Conservation (phyloP, 2,113 vertebrate genomes). For the Vombatus ursinus region DNA sequence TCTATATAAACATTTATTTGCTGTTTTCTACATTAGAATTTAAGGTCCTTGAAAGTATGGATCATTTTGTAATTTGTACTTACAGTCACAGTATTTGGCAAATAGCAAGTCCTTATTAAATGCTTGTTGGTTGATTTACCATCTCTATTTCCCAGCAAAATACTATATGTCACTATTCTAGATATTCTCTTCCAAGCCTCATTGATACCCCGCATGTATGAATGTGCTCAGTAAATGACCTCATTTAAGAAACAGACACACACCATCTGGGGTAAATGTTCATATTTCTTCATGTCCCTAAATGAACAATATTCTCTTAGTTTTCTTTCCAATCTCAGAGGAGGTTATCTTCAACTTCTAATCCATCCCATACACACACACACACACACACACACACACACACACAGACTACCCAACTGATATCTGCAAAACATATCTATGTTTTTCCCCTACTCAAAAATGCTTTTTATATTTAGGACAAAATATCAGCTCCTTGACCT, state of each 20-base stretch:
- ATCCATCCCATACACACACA: not conserved
- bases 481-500: not conserved
- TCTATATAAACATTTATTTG: not conserved
- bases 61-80: not conserved
- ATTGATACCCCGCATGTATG: not conserved
- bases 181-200: not conserved
- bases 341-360: not conserved
- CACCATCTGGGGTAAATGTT: not conserved
- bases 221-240: not conserved
- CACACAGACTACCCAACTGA: too few relatives aligned
- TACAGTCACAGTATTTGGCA: not conserved
- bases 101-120: not conserved
- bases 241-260: not conserved
- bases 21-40: not conserved
- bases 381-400: too few relatives aligned
- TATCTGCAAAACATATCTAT: too few relatives aligned
- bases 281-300: not conserved
- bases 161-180: not conserved
- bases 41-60: not conserved
- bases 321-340: not conserved
- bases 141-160: not conserved
- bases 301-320: not conserved
- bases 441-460: too few relatives aligned
- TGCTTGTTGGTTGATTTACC: not conserved
- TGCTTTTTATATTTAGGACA: not conserved